Percentiles rank a stretch among this genome's conserved stretches.
phyloP scores from a whole-genome alignment of 92 coral and sea anemone genomes.

The Pocillopora grandis region DNA sequence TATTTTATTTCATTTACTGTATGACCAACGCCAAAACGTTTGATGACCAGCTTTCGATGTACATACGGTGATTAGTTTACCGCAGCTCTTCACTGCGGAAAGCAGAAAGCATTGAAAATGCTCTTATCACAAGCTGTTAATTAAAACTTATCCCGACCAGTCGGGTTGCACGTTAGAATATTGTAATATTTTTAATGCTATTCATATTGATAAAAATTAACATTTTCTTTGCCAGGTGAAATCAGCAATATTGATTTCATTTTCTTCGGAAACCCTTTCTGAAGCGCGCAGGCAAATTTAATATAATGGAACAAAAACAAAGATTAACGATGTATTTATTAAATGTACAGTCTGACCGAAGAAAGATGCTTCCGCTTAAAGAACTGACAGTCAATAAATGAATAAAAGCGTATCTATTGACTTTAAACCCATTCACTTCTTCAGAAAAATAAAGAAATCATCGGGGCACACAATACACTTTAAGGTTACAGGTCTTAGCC shows the following conservation, averaged over 20 bases:
- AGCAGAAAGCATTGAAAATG: constrained; percentile 21
- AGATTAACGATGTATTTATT: background rate
- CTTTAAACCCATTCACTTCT: constrained; percentile 28
- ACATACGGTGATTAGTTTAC: constrained; percentile 1
- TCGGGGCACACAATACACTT: background rate
- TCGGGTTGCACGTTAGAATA: background rate
- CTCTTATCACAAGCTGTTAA: constrained; percentile 23
- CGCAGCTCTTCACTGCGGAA: constrained; percentile 17
- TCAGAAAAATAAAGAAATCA: constrained; percentile 14
- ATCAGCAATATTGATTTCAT: background rate
- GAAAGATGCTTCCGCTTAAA: background rate
- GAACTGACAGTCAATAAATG: background rate
- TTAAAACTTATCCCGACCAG: constrained; percentile 16
- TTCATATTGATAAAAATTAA: background rate
- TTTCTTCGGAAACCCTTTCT: background rate
- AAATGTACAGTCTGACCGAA: background rate
- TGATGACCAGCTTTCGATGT: background rate
- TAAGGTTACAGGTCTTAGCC: constrained; percentile 1
- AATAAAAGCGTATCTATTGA: constrained; percentile 16
- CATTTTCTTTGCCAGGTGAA: constrained; percentile 2
- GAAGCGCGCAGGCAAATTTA: background rate
- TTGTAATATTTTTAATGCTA: background rate
- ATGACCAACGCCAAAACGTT: background rate
- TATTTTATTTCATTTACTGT: background rate
- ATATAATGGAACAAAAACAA: background rate